Conservation (phyloP, 2,888 invertebrate genomes). For the Galerucella nymphaeae region DNA sequence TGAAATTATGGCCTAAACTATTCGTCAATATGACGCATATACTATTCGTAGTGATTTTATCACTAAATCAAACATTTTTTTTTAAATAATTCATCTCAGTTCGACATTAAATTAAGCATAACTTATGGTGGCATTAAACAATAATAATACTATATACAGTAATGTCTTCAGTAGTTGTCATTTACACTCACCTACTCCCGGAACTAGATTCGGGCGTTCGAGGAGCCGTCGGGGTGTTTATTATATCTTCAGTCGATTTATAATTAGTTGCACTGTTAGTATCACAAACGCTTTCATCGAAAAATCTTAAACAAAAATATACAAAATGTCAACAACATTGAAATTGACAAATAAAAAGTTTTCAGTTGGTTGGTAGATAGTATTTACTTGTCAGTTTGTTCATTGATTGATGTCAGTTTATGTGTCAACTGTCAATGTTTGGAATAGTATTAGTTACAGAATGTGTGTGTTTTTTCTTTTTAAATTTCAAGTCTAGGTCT, state of each 20-base stretch:
- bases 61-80: not conserved
- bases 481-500: no score
- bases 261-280: constrained; percentile 58
- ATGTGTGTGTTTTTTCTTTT: no score
- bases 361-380: no score
- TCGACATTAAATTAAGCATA: not conserved
- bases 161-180: constrained; percentile 32
- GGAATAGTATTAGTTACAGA: no score
- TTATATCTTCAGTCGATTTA: constrained; percentile 66
- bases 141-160: constrained; percentile 34
- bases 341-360: no score
- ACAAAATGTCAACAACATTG: no score
- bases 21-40: not conserved
- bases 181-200: constrained; percentile 62
- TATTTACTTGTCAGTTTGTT: no score
- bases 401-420: no score
- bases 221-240: constrained; percentile 74
- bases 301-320: constrained; percentile 60
- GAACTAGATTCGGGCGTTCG: constrained; percentile 70
- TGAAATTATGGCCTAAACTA: not conserved
- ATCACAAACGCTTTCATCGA: constrained; percentile 64
- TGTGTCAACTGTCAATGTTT: no score
- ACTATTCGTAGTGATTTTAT: not conserved
- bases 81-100: not conserved
- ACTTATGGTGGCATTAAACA: constrained; percentile 1